phyloP scores from a whole-genome alignment of 2,888 invertebrate genomes.

The Cephus spinipes region DNA sequence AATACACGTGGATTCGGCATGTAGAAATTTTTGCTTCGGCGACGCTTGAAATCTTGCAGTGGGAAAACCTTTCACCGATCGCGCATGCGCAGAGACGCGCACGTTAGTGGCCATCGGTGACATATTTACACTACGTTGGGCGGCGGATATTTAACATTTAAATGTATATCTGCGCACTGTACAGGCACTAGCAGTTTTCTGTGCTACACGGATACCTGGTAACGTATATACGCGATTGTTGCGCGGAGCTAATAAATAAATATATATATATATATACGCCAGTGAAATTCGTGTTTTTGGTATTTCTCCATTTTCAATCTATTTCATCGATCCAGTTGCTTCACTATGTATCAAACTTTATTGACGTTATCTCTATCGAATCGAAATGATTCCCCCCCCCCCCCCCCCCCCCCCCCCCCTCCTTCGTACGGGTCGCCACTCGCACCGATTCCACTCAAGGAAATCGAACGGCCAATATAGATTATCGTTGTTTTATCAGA shows the following conservation, averaged over 20 bases:
- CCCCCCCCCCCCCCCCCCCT: not conserved
- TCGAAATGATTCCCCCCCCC: not conserved
- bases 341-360: not conserved
- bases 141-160: constrained; percentile 56
- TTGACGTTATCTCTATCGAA: not conserved
- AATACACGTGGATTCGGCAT: not conserved
- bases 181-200: not conserved
- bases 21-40: not conserved
- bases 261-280: too few relatives aligned
- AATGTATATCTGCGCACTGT: constrained; percentile 33
- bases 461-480: constrained; percentile 18
- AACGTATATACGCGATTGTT: not conserved
- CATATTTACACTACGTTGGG: constrained; percentile 47
- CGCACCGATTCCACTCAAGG: not conserved
- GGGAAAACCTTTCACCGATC: not conserved
- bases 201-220: not conserved
- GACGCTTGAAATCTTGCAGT: not conserved
- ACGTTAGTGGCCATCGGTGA: constrained; percentile 30
- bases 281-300: not conserved
- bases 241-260: not conserved
- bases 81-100: not conserved
- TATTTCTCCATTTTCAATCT: not conserved
- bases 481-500: constrained; percentile 38
- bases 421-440: not conserved
- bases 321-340: not conserved